Evolutionary conservation across 2,113 vertebrate genomes (phyloP).

Genomic region (Xiphophorus couchianus): DNA sequence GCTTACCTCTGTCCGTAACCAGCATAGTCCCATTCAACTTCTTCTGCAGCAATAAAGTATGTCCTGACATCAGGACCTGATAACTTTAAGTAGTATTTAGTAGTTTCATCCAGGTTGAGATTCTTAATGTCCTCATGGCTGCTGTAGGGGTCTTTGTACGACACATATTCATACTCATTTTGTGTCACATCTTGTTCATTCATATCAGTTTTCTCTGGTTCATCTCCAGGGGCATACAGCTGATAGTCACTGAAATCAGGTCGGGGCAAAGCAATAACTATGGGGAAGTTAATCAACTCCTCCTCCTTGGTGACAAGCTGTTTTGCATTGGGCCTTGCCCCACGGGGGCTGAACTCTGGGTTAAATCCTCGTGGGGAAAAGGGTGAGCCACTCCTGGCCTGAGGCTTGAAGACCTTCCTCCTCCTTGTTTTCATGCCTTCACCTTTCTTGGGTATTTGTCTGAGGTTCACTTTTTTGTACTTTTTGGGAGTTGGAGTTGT

Average conservation of each 20-base stretch:
- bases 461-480: slow-evolving; percentile 46
- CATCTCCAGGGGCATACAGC: slow-evolving; percentile 71
- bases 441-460: slow-evolving; percentile 63
- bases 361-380: slow-evolving; percentile 71
- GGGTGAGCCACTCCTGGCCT: slow-evolving; percentile 42
- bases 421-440: slow-evolving; percentile 75
- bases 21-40: slow-evolving; percentile 90
- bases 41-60: slow-evolving; percentile 91
- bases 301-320: slow-evolving; percentile 57
- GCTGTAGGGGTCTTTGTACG: slow-evolving; percentile 88
- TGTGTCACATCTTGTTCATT: slow-evolving; percentile 46
- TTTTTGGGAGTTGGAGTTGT: slow-evolving; percentile 42
- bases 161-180: slow-evolving; percentile 82
- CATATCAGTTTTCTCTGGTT: slow-evolving; percentile 25
- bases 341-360: slow-evolving; percentile 59
- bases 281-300: slow-evolving; percentile 46
- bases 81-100: slow-evolving; percentile 82
- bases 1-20: slow-evolving; percentile 79
- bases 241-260: slow-evolving; percentile 83
- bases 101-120: slow-evolving; percentile 75
- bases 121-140: slow-evolving; percentile 71
- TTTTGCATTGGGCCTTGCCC: slow-evolving; percentile 20
- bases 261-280: slow-evolving; percentile 85
- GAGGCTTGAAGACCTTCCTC: slow-evolving; percentile 73
- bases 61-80: slow-evolving; percentile 77